phyloP scores from a whole-genome alignment of 2,888 invertebrate species.

The Acanthosepion lycidas region DNA sequence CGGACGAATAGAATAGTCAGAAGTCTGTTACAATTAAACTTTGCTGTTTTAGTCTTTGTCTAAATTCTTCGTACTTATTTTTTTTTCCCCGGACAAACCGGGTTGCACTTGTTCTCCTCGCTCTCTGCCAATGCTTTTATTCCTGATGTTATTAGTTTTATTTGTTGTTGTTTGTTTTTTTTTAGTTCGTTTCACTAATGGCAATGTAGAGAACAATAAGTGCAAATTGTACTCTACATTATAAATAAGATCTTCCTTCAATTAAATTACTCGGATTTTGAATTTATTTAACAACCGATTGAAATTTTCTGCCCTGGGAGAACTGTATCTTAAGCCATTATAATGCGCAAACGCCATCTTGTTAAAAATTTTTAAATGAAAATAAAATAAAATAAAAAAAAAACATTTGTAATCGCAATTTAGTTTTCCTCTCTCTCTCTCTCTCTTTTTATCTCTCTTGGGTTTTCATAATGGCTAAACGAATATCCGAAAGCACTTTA shows the following conservation, averaged over 20 bases:
- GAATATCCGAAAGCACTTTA: no score
- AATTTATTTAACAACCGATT: no score
- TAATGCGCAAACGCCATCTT: no score
- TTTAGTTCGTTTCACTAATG: background rate
- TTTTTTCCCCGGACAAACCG: background rate
- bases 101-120: background rate
- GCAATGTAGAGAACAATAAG: background rate
- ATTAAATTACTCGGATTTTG: no score
- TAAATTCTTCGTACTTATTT: background rate
- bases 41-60: background rate
- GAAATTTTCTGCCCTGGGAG: no score
- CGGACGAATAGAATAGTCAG: background rate
- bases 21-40: background rate
- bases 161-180: background rate
- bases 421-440: no score
- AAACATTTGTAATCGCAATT: no score
- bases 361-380: no score
- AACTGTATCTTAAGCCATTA: no score
- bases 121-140: background rate
- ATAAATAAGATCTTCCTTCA: background rate
- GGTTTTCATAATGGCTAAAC: no score
- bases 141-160: background rate
- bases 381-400: no score
- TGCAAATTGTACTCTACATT: background rate
- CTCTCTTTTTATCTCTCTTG: no score